Percentiles rank a stretch among this genome's conserved stretches.
These are phyloP conservation scores for Acridotheres tristis DNA, from an alignment of 2,797 vertebrate species.

Conservation along the genomic window DNA sequence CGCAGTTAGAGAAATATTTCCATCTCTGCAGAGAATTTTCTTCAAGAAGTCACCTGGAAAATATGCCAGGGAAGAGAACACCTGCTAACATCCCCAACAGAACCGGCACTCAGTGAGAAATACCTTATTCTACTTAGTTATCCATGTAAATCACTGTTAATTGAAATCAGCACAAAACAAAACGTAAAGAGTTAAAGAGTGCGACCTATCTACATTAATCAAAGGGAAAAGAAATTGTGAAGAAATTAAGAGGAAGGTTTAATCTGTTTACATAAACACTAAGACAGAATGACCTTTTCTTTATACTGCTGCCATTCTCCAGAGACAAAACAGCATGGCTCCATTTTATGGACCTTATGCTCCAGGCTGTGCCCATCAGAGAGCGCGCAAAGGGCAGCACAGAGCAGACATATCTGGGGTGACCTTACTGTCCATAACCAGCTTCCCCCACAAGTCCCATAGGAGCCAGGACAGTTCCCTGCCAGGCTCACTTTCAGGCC, in stretches of 20 bases:
- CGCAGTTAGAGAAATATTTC: neutral
- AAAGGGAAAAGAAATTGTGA: neutral
- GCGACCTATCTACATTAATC: neutral
- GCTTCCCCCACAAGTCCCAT: rapidly evolving
- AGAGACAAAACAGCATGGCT: neutral
- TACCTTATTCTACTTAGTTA: neutral
- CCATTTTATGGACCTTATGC: neutral
- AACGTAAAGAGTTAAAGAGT: neutral
- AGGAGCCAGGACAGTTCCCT: neutral
- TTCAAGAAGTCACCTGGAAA: neutral
- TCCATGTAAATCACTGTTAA: neutral
- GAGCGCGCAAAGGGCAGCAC: neutral
- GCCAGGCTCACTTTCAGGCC: neutral
- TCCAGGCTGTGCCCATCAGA: neutral
- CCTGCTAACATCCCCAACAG: neutral
- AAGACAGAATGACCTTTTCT: neutral
- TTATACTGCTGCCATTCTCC: neutral
- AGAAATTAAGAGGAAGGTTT: neutral
- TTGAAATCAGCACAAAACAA: neutral
- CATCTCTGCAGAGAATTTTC: neutral
- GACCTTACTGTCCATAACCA: neutral
- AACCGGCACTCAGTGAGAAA: neutral
- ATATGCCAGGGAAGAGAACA: neutral
- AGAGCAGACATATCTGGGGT: neutral
- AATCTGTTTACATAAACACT: neutral